Percentiles rank a stretch among this genome's conserved stretches.
These are phyloP conservation scores for Helleia helle DNA, from an alignment of 2,888 invertebrate genomes.

Conservation along the genomic window DNA sequence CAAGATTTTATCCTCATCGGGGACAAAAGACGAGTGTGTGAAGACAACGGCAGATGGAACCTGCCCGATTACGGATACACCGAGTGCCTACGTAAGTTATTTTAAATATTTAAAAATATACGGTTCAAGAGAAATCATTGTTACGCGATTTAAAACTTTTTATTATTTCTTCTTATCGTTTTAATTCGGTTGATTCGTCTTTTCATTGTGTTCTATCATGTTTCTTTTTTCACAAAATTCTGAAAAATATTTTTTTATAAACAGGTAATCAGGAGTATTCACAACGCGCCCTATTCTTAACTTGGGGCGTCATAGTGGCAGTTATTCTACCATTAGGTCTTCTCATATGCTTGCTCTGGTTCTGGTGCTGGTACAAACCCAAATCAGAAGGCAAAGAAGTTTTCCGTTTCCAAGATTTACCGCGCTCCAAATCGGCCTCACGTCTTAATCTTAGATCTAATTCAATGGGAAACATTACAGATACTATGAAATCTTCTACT, in stretches of 20 bases:
- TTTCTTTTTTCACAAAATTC: no score
- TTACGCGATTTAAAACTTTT: no score
- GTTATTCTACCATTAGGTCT: constrained; percentile 80
- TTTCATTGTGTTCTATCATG: no score
- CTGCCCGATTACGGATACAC: constrained; percentile 89
- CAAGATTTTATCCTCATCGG: constrained; percentile 90
- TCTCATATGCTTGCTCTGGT: constrained; percentile 76
- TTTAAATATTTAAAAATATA: no score
- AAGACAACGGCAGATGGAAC: constrained; percentile 87
- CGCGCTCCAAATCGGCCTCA: constrained; percentile 75
- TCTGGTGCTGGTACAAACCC: constrained; percentile 75
- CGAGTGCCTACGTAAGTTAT: constrained; percentile 91
- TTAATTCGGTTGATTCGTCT: no score
- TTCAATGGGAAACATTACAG: constrained; percentile 70
- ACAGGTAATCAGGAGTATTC: constrained; percentile 79
- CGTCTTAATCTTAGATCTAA: constrained; percentile 69
- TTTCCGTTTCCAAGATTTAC: constrained; percentile 70
- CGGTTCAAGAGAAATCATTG: no score
- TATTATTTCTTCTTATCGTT: no score
- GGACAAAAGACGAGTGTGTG: constrained; percentile 87
- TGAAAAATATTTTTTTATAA: constrained; percentile 34
- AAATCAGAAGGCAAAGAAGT: constrained; percentile 72
- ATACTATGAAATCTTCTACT: constrained; percentile 60
- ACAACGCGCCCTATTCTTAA: constrained; percentile 81
- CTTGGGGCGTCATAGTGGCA: constrained; percentile 81